Percentiles rank a stretch among this genome's conserved stretches.
phyloP scores from a whole-genome alignment of 2,113 vertebrate species.

The Saccopteryx bilineata region DNA sequence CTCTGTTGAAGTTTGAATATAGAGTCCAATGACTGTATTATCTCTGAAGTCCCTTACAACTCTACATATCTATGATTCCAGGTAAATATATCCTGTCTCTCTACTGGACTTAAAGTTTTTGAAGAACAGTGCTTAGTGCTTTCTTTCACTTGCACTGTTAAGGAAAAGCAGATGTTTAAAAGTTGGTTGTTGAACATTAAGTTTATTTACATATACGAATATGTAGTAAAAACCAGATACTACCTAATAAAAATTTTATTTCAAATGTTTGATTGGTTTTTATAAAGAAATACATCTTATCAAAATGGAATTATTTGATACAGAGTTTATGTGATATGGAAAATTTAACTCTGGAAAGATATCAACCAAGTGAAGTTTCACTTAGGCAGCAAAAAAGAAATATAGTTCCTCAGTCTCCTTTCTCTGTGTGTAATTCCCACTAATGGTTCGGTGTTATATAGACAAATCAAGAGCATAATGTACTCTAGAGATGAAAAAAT shows the following conservation, averaged over 20 bases:
- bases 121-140: not conserved
- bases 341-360: slow-evolving; percentile 57
- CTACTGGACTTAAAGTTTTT: not conserved
- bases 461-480: slow-evolving; percentile 40
- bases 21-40: not conserved
- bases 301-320: slow-evolving; percentile 29
- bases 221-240: slow-evolving; percentile 61
- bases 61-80: not conserved
- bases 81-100: not conserved
- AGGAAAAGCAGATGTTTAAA: slow-evolving; percentile 34
- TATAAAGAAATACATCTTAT: slow-evolving; percentile 58
- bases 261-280: slow-evolving; percentile 52
- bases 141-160: not conserved
- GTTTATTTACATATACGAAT: slow-evolving; percentile 61
- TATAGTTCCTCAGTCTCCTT: not conserved
- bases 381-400: slow-evolving; percentile 3
- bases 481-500: slow-evolving; percentile 68
- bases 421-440: not conserved
- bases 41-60: not conserved
- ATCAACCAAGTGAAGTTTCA: slow-evolving; percentile 18
- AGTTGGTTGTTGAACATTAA: slow-evolving; percentile 62
- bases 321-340: not conserved
- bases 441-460: slow-evolving; percentile 50
- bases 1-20: not conserved
- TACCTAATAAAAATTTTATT: slow-evolving; percentile 65